Base-by-base conservation (phyloP, 1,140 invertebrate species). In the Drosophila jambulina region DNA sequence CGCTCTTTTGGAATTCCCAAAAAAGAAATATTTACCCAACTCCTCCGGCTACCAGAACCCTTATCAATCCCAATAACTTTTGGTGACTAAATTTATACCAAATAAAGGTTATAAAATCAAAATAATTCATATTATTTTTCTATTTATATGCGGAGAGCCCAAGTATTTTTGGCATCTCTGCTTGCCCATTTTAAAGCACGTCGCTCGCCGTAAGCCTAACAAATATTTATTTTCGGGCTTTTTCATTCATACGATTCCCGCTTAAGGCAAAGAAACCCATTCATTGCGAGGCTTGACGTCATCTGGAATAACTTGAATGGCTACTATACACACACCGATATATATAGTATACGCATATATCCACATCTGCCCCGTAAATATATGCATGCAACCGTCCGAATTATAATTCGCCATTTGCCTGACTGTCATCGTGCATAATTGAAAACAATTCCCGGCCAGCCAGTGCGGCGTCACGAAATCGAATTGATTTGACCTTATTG, bases 401-500 rank as follows among this genome's bases (percentile, higher is more conserved):
- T 65, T 65, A 78, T 70, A 78, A 58, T 78, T 78, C 34, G 32
- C 58, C 65, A 70, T 62, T 63, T 62, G 48, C 62, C 69, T 72
- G 69, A 74, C 60, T 78, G 68, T 53, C 76, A 72, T 80, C 64
- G 63, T 78, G 70, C 71, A 87, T 88, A 83, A 88, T 87, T 87
- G 80, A 84, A 84, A 84, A 78, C 80, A 83, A 87, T 88, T 83
- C 72, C 56, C 68, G 68, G 12, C 13, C 53, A 56, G 68, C 42
- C 79, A 69, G 49, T 46, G 43, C 40, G 80, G 63, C 70, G 70
- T 63, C 80, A 64, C 59, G 45, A 60, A 74, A 74, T 74, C 42
- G 29, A 84, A 87, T 87, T 87, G 84, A 87, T 87, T 87, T 87
- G 84, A 84, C 84, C 84, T 84, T 81, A 90, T 88, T 88, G 84